Conservation (phyloP, 2,888 invertebrate genomes). For the Aleiodes alternator region DNA sequence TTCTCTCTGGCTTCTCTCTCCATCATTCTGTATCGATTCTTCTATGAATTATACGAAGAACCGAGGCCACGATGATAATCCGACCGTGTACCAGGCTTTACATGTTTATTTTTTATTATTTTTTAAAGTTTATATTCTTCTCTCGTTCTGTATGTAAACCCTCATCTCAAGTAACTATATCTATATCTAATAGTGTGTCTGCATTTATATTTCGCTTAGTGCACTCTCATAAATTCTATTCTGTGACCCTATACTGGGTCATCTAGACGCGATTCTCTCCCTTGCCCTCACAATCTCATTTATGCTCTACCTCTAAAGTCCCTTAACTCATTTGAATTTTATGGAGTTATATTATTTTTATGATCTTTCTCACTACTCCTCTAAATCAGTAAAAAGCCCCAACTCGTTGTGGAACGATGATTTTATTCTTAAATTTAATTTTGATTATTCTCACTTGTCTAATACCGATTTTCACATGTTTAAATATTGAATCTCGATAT, state of each 20-base stretch:
- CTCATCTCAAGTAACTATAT: background rate
- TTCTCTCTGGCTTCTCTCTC: background rate
- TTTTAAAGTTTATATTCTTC: background rate
- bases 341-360: too few species aligned
- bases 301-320: slow-evolving; percentile 13
- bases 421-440: too few species aligned
- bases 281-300: slow-evolving; percentile 1
- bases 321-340: background rate
- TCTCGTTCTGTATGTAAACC: too few species aligned
- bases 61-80: slow-evolving; percentile 20
- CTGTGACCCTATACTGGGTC: slow-evolving; percentile 27
- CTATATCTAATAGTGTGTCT: slow-evolving; percentile 35
- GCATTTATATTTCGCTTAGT: slow-evolving; percentile 37
- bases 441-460: too few species aligned
- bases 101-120: slow-evolving; percentile 37
- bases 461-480: too few species aligned
- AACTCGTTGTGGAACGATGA: too few species aligned
- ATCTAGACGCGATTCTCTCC: background rate
- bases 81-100: slow-evolving; percentile 54
- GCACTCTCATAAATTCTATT: slow-evolving; percentile 30
- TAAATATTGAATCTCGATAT: too few species aligned
- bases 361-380: too few species aligned
- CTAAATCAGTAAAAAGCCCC: too few species aligned
- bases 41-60: slow-evolving; percentile 51
- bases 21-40: slow-evolving; percentile 51